Percentiles rank a stretch among this genome's conserved stretches.
Conservation (phyloP, 2,888 invertebrate species). For the Uropetala carovei region DNA sequence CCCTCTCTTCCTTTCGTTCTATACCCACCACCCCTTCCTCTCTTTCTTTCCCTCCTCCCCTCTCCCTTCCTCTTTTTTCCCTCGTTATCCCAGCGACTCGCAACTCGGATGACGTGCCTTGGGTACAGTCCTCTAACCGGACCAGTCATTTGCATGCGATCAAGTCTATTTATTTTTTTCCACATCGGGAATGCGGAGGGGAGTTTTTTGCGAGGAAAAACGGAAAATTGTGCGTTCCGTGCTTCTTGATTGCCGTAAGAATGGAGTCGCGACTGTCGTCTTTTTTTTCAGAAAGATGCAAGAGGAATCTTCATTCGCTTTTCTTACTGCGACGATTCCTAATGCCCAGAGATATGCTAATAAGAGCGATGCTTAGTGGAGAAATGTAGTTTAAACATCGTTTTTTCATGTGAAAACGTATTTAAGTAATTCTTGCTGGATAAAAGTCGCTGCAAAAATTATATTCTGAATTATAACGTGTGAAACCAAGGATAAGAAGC, state of each 20-base stretch:
- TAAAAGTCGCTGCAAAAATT: too few relatives aligned
- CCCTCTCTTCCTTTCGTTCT: neutral
- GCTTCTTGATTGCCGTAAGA: slow-evolving; percentile 39
- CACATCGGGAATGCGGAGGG: slow-evolving; percentile 16
- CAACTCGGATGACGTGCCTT: slow-evolving; percentile 28
- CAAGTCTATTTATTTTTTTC: slow-evolving; percentile 40
- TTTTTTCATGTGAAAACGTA: too few relatives aligned
- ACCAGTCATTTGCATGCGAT: slow-evolving; percentile 49
- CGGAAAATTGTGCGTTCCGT: slow-evolving; percentile 41
- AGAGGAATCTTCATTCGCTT: slow-evolving; percentile 20
- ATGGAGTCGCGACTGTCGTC: neutral
- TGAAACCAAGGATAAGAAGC: too few relatives aligned
- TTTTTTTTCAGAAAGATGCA: neutral
- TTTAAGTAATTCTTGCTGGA: too few relatives aligned
- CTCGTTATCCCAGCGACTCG: slow-evolving; percentile 20
- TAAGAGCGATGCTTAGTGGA: too few relatives aligned
- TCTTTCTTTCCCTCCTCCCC: neutral
- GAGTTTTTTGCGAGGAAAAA: neutral
- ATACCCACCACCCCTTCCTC: neutral
- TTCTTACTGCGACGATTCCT: neutral
- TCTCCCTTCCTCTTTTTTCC: neutral
- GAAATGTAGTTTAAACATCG: too few relatives aligned
- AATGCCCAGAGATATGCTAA: neutral
- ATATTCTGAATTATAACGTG: too few relatives aligned
- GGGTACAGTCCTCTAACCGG: slow-evolving; percentile 9